Evolutionary conservation across 1,140 invertebrate species (phyloP), one percentile per base, ranked within the genome.

Genomic region (Lasaia peninsularis): DNA sequence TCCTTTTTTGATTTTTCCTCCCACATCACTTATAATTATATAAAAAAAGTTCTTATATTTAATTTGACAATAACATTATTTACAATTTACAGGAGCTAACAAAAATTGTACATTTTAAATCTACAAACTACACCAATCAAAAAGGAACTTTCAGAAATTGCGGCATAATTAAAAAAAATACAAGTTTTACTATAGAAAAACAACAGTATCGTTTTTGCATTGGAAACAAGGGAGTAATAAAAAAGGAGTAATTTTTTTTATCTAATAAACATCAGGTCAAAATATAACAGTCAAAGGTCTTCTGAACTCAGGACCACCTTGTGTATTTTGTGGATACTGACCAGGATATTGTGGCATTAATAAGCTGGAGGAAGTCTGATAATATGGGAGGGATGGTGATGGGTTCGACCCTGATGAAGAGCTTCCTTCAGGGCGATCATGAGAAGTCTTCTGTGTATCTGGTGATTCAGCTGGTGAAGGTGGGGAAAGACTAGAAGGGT

Each of bases 251-350:
- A 24, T 21, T 35, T 18, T 28, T 32, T 49, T 51, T 10, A 40
- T n/a, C 35, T 62, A 61, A 63, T 76, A 85, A 24, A 71, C 73
- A 71, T 94, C 93, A 91, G 94, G 94, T 96, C 95, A 96, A 91
- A 96, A 96, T 91, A 96, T 95, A 60, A 96, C 95, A 33, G 95
- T 94, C 9, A 96, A 83, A 1, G 95, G 95, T 73, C 95, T 91
- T 56, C 95, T 89, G 81, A 95, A 96, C 72, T 96, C 95, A 14
- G 92, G 90, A 24, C 88, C 80, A 33, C 69, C 76, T 65, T 90
- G 91, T 20, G 81, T 73, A 34, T 72, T 77, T 28, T 90, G 88
- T 0, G 91, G 80, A 73, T 92, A 93, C 69, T 92, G 93, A 8
- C 90, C 91, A 10, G 90, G 78, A 73, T 93, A 94, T 57, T 93